Evolutionary conservation across 2,888 invertebrate species (phyloP).

Genomic region (Herminia tarsipennalis): DNA sequence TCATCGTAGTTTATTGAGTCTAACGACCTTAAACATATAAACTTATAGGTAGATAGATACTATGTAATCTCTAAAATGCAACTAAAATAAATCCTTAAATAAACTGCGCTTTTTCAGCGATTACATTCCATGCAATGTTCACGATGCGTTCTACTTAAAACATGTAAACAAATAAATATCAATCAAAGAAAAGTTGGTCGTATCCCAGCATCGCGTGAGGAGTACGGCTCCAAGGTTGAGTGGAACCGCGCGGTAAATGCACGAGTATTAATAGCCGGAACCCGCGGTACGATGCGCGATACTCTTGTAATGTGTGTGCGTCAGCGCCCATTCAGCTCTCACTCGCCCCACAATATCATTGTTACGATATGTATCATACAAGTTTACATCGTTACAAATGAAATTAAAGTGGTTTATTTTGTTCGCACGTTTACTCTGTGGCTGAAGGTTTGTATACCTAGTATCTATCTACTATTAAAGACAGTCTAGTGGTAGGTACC

Average conservation of each 20-base stretch:
- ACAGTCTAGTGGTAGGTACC: too few species aligned
- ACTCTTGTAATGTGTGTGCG: slow-evolving; percentile 50
- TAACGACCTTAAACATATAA: too few species aligned
- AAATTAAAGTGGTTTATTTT: neutral
- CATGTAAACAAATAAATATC: slow-evolving; percentile 9
- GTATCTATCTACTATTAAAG: too few species aligned
- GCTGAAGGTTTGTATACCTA: too few species aligned
- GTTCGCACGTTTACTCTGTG: neutral
- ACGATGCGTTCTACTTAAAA: too few species aligned
- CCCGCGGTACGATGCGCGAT: slow-evolving; percentile 57
- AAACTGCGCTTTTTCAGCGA: neutral
- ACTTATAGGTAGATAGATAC: too few species aligned
- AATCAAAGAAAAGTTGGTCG: slow-evolving; percentile 31
- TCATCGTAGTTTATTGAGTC: too few species aligned
- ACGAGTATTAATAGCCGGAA: slow-evolving; percentile 74
- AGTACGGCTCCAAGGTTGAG: slow-evolving; percentile 71
- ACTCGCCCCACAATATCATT: slow-evolving; percentile 29
- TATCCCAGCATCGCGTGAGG: slow-evolving; percentile 33
- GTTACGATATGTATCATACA: slow-evolving; percentile 18
- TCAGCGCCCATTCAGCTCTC: slow-evolving; percentile 53
- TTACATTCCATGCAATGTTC: neutral
- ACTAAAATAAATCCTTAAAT: neutral
- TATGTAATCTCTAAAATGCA: too few species aligned
- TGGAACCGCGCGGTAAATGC: slow-evolving; percentile 61
- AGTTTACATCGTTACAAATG: neutral